Percentiles rank a stretch among this genome's conserved stretches.
These are phyloP conservation scores for Phorcus lineatus DNA, from an alignment of 2,888 invertebrate genomes.

Conservation along the genomic window DNA sequence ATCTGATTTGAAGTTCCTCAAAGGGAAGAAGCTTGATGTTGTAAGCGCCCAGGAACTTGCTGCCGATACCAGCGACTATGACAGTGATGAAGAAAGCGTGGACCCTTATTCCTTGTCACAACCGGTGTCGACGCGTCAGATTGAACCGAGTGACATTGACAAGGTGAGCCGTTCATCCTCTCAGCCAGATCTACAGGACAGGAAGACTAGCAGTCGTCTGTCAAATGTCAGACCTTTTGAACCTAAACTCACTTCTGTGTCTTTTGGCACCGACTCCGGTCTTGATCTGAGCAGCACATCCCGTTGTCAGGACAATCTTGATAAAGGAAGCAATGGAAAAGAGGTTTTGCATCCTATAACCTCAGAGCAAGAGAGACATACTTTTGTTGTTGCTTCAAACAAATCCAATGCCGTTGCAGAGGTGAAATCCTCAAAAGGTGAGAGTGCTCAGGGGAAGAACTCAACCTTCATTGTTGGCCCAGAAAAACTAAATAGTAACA, in stretches of 20 bases:
- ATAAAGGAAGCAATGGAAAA: neutral
- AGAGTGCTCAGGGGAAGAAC: neutral
- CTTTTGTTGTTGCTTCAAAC: neutral
- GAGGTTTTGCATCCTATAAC: neutral
- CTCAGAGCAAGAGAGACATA: neutral
- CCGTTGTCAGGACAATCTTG: neutral
- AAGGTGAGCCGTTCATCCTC: slow-evolving; percentile 46
- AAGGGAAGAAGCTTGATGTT: slow-evolving; percentile 67
- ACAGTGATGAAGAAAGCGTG: slow-evolving; percentile 56
- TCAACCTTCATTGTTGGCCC: neutral
- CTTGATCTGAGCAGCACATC: slow-evolving; percentile 53
- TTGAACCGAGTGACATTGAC: slow-evolving; percentile 34
- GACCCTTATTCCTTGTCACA: slow-evolving; percentile 64
- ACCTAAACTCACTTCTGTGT: slow-evolving; percentile 37
- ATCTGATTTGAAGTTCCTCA: slow-evolving; percentile 29
- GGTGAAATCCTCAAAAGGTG: neutral
- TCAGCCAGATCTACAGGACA: slow-evolving; percentile 50
- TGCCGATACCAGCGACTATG: slow-evolving; percentile 71
- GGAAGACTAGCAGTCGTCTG: neutral
- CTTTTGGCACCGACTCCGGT: slow-evolving; percentile 59
- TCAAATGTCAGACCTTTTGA: neutral
- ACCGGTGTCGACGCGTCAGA: slow-evolving; percentile 55
- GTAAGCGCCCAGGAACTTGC: slow-evolving; percentile 55
- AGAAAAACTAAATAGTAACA: neutral
- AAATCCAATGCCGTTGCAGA: neutral